Percentiles rank a stretch among this genome's conserved stretches.
phyloP scores from a whole-genome alignment of 1,140 invertebrate genomes.

The Hycleus phaleratus region DNA sequence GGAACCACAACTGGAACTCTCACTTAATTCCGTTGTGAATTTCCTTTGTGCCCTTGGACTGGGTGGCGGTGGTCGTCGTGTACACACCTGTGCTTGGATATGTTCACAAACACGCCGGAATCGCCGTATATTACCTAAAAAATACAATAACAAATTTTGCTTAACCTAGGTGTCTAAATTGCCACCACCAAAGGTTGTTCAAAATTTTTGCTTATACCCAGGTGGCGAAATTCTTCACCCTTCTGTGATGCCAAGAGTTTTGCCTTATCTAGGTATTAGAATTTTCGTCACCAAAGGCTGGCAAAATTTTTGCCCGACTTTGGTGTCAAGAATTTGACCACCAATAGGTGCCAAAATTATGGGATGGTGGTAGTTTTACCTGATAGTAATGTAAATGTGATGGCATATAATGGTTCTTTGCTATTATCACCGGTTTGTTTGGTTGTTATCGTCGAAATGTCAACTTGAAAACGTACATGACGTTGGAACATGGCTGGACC shows the following conservation, averaged over 20 bases:
- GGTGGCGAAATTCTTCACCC: conserved; percentile 20
- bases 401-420: conserved; percentile 81
- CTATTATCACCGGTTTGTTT: conserved; percentile 63
- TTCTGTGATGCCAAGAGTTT: no score
- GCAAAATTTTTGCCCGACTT: conserved; percentile 21
- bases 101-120: conserved; percentile 95
- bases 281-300: no score
- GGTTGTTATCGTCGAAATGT: conserved; percentile 62
- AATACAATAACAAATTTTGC: conserved; percentile 24
- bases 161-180: no score
- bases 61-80: conserved; percentile 56
- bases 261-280: no score
- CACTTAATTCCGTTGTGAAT: conserved; percentile 62
- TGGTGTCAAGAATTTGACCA: no score
- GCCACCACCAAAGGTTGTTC: no score
- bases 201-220: no score
- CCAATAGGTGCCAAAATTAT: no score
- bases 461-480: conserved; percentile 88
- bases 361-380: conserved; percentile 48
- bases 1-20: conserved; percentile 75
- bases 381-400: conserved; percentile 92
- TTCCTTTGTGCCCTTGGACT: conserved; percentile 62
- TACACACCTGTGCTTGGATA: conserved; percentile 81
- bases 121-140: conserved; percentile 82
- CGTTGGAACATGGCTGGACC: conserved; percentile 93